phyloP scores from a whole-genome alignment of 2,113 vertebrate species.

The Todiramphus saurophagus region DNA sequence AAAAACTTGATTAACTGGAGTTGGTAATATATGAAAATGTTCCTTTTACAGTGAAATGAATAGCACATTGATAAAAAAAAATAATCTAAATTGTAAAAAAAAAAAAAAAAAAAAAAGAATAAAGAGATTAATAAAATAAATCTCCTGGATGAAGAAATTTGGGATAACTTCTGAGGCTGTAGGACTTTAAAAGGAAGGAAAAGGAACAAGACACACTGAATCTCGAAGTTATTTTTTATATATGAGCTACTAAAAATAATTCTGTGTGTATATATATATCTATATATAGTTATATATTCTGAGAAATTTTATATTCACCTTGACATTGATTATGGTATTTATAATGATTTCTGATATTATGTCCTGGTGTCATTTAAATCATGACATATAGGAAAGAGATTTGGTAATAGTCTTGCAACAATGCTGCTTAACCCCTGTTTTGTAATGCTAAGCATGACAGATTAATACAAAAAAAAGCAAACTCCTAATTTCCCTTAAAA shows the following conservation, averaged over 20 bases:
- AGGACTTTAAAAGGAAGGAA: not conserved
- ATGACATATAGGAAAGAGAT: not conserved
- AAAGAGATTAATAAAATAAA: not conserved
- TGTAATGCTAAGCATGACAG: not conserved
- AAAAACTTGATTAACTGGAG: not conserved
- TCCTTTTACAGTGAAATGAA: not conserved
- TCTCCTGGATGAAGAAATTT: not conserved
- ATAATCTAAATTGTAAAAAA: rapidly evolving
- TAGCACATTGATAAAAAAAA: not conserved
- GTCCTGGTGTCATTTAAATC: not conserved
- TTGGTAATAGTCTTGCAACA: not conserved
- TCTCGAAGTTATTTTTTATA: not conserved
- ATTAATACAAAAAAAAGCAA: not conserved
- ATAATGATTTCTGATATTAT: not conserved
- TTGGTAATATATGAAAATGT: not conserved
- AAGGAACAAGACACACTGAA: not conserved
- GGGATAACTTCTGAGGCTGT: not conserved
- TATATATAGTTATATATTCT: not conserved
- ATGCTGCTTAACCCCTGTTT: not conserved
- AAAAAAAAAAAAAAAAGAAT: too few species aligned
- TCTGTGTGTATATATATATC: rapidly evolving
- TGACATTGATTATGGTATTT: not conserved
- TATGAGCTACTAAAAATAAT: not conserved
- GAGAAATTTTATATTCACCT: not conserved
- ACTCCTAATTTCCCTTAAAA: not conserved